Evolutionary conservation across 2,113 vertebrate genomes (phyloP).

Genomic region (Lagenorhynchus albirostris): DNA sequence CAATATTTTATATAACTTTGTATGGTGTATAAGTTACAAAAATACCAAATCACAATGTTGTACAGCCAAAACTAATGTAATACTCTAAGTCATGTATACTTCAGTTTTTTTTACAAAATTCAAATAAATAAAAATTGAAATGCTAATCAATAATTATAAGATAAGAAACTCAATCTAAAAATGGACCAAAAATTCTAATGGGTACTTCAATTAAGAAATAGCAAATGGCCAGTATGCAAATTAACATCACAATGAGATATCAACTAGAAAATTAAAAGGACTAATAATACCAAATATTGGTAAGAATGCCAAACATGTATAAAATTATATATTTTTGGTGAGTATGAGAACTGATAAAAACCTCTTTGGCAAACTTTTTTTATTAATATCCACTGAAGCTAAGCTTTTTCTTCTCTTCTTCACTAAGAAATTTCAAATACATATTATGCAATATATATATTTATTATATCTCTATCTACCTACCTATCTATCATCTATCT

Average conservation of each 20-base stretch:
- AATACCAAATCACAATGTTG: not conserved
- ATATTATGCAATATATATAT: not conserved
- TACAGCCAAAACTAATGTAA: not conserved
- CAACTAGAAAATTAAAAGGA: not conserved
- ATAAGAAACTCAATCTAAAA: not conserved
- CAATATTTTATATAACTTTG: not conserved
- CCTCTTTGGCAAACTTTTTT: not conserved
- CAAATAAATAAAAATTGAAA: not conserved
- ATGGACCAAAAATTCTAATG: not conserved
- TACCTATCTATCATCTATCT: not conserved
- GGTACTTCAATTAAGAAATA: not conserved
- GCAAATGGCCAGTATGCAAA: not conserved
- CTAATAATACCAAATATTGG: not conserved
- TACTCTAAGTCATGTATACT: not conserved
- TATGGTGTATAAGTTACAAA: not conserved
- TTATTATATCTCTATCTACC: not conserved
- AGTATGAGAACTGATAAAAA: not conserved
- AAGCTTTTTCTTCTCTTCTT: not conserved
- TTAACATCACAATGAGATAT: not conserved
- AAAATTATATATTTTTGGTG: not conserved
- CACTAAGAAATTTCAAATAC: not conserved
- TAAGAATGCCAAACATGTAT: not conserved
- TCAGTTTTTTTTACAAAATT: too few relatives aligned
- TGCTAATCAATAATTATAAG: not conserved
- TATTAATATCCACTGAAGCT: not conserved